Evolutionary conservation across 2,888 invertebrate genomes (phyloP).

Genomic region (Acanthopleura granulata): DNA sequence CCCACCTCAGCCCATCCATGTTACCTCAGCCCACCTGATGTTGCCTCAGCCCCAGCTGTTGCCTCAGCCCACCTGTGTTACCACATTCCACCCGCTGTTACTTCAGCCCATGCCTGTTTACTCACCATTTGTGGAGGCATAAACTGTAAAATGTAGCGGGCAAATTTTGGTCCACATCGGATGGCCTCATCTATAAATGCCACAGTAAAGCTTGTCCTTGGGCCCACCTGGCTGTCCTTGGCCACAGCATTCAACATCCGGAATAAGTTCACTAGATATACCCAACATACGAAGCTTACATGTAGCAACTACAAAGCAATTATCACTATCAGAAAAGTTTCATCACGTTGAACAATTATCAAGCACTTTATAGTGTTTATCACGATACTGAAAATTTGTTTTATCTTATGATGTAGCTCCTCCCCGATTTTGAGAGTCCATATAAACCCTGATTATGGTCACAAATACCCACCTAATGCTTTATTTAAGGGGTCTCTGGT

Average conservation of each 20-base stretch:
- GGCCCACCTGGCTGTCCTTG: conserved; percentile 62
- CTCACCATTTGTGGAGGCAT: conserved; percentile 68
- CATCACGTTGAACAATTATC: no score
- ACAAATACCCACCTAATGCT: conserved; percentile 57
- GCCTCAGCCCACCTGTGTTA: no score
- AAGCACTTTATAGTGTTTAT: no score
- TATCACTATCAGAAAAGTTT: no score
- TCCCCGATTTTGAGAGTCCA: no score
- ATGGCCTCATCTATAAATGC: conserved; percentile 68
- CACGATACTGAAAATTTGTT: no score
- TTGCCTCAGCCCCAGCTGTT: no score
- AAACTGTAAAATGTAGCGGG: conserved; percentile 66
- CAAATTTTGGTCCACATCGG: conserved; percentile 64
- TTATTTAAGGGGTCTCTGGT: conserved; percentile 68
- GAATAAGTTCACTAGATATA: conserved; percentile 66
- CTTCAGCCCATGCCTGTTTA: conserved; percentile 33
- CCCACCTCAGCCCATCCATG: no score
- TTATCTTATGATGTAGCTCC: no score
- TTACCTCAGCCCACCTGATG: no score
- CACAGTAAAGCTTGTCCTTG: conserved; percentile 67
- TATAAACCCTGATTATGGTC: no score
- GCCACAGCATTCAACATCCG: conserved; percentile 65
- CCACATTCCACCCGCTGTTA: neutral
- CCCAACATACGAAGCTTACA: neutral
- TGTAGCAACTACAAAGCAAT: no score